A percentile compares a stretch with the other conserved stretches of the same genome.
Conservation (phyloP, 1,140 invertebrate genomes). For the Atta texana region DNA sequence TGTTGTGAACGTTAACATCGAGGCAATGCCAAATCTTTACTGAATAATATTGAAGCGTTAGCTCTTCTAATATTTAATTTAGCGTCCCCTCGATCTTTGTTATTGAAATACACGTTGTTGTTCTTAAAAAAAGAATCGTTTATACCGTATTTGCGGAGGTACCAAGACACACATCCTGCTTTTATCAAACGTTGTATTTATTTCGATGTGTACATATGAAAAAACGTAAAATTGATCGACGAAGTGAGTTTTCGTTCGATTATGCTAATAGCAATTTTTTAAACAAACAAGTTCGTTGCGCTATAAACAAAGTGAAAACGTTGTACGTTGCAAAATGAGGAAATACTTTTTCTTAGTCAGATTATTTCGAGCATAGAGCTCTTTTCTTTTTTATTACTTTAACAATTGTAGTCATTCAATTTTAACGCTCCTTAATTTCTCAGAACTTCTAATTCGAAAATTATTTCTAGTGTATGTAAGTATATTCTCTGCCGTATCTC, state of each 20-base stretch:
- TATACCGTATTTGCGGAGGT: slow-evolving; percentile 59
- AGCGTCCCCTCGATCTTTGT: slow-evolving; percentile 63
- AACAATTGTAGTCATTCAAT: slow-evolving; percentile 17
- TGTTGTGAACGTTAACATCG: slow-evolving; percentile 63
- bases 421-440: slow-evolving; percentile 43
- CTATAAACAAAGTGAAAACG: slow-evolving; percentile 52
- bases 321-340: slow-evolving; percentile 43
- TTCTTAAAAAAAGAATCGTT: slow-evolving; percentile 58
- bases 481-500: slow-evolving; percentile 70
- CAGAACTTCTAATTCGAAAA: slow-evolving; percentile 45
- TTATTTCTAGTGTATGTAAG: slow-evolving; percentile 74
- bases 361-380: not conserved
- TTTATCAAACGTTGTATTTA: slow-evolving; percentile 60
- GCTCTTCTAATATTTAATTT: slow-evolving; percentile 65
- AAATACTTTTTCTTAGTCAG: slow-evolving; percentile 18
- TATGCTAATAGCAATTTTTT: slow-evolving; percentile 44
- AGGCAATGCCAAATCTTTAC: slow-evolving; percentile 64
- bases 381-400: slow-evolving; percentile 24
- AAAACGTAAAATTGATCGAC: slow-evolving; percentile 26
- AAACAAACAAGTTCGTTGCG: slow-evolving; percentile 38
- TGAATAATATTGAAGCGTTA: slow-evolving; percentile 62
- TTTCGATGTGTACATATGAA: slow-evolving; percentile 55
- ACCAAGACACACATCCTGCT: slow-evolving; percentile 60
- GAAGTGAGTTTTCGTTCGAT: slow-evolving; percentile 42
- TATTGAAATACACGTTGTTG: slow-evolving; percentile 65